Percentiles rank a stretch among this genome's conserved stretches.
These are phyloP conservation scores for Megalops atlanticus DNA, from an alignment of 2,113 vertebrate species.

Conservation along the genomic window DNA sequence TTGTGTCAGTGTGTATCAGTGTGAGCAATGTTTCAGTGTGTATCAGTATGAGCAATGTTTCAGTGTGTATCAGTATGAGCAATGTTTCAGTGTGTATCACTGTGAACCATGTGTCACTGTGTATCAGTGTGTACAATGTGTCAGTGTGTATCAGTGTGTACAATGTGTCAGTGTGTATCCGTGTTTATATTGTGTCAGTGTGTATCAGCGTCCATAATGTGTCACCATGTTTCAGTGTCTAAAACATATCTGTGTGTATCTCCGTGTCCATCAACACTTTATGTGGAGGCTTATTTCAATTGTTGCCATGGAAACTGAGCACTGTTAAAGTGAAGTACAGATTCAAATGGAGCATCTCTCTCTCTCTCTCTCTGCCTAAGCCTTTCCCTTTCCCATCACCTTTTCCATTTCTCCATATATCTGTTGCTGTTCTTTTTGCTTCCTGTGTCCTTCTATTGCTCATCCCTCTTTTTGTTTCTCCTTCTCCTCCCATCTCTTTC, in stretches of 20 bases:
- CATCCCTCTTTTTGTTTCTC: too few relatives aligned
- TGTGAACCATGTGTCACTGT: neutral
- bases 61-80: neutral
- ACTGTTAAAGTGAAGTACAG: slow-evolving; percentile 56
- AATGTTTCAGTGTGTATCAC: neutral
- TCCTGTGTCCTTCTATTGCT: neutral
- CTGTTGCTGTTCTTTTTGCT: neutral
- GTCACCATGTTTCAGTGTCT: slow-evolving; percentile 29
- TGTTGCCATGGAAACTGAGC: slow-evolving; percentile 76
- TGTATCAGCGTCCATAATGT: neutral
- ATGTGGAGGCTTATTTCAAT: slow-evolving; percentile 68
- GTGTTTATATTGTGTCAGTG: slow-evolving; percentile 1
- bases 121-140: neutral
- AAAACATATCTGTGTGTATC: slow-evolving; percentile 32
- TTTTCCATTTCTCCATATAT: neutral
- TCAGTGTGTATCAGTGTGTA: neutral
- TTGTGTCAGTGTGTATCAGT: neutral
- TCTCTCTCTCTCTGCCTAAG: neutral
- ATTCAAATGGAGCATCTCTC: slow-evolving; percentile 46
- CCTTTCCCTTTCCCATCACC: neutral
- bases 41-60: neutral
- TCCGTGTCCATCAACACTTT: slow-evolving; percentile 57
- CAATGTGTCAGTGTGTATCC: neutral
- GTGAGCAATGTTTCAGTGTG: neutral
- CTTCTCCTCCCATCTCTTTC: neutral